Percentiles rank a stretch among this genome's conserved stretches.
Evolutionary conservation across 2,888 invertebrate genomes (phyloP).

Genomic region (Oscheius sp.): DNA sequence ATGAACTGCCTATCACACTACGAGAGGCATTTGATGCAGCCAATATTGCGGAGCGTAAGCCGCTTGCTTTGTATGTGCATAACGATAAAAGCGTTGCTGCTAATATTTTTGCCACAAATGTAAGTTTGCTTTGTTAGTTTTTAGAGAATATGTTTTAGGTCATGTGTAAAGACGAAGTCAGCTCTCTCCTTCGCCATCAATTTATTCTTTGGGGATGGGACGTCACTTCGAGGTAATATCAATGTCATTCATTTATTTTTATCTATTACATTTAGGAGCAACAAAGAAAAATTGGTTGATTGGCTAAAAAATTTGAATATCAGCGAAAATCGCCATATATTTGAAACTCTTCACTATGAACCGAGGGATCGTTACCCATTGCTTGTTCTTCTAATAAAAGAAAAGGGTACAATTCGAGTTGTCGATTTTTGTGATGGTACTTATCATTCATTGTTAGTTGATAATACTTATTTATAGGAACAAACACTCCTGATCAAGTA

Average conservation of each 20-base stretch:
- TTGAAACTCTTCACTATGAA: conserved; percentile 33
- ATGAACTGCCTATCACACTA: conserved; percentile 36
- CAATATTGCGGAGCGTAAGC: conserved; percentile 79
- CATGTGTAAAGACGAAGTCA: conserved; percentile 87
- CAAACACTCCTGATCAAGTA: conserved; percentile 42
- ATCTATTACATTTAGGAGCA: conserved; percentile 71
- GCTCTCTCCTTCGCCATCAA: conserved; percentile 86
- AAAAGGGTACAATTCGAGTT: conserved; percentile 40
- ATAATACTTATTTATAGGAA: conserved; percentile 30
- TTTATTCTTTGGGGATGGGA: conserved; percentile 98
- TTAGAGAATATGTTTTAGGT: conserved; percentile 34
- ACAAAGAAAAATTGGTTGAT: conserved; percentile 79
- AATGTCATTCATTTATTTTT: background rate
- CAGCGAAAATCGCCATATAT: conserved; percentile 34
- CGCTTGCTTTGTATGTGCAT: conserved; percentile 92
- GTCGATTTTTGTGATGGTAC: conserved; percentile 45
- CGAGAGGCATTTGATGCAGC: conserved; percentile 49
- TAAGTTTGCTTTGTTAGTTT: background rate
- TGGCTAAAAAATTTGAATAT: conserved; percentile 52
- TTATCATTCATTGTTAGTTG: background rate
- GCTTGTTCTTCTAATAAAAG: conserved; percentile 54
- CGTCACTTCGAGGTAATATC: conserved; percentile 77
- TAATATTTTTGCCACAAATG: conserved; percentile 81
- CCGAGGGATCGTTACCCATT: conserved; percentile 58
- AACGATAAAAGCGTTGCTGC: conserved; percentile 92